These are phyloP conservation scores for Noturus placidus DNA, from an alignment of 2,113 vertebrate genomes.

Conservation along the genomic window DNA sequence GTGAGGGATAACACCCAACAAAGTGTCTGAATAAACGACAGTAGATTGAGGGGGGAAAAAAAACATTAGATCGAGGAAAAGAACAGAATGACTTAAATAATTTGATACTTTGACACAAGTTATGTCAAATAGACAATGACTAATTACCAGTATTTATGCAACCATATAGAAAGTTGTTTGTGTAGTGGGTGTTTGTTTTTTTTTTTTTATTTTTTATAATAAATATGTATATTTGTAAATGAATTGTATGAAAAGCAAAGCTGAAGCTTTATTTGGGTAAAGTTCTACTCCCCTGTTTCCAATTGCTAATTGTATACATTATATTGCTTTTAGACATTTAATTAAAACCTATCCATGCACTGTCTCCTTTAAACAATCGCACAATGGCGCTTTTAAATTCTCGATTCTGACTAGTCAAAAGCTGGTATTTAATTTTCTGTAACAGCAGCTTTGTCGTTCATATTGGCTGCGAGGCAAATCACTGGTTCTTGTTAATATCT, in stretches of 20 bases:
- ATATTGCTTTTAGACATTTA: neutral
- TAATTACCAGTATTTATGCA: neutral
- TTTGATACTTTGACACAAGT: neutral
- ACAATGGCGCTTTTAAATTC: neutral
- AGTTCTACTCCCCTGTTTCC: neutral
- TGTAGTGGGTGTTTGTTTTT: no score
- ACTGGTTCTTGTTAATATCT: neutral
- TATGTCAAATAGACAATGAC: neutral
- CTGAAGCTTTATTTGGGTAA: neutral
- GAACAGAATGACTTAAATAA: neutral
- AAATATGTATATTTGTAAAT: no score
- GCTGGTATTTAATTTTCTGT: neutral
- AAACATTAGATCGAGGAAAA: neutral
- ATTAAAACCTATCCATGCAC: neutral
- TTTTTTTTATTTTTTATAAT: no score
- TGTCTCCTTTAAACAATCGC: neutral
- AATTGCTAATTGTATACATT: neutral
- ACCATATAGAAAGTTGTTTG: neutral
- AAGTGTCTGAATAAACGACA: neutral
- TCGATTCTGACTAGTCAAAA: neutral
- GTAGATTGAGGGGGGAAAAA: no score
- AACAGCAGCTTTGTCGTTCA: neutral
- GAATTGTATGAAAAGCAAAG: no score
- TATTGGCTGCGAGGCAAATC: neutral
- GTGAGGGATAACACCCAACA: neutral